phyloP scores from a whole-genome alignment of 1,140 invertebrate genomes.

The Manduca sexta region DNA sequence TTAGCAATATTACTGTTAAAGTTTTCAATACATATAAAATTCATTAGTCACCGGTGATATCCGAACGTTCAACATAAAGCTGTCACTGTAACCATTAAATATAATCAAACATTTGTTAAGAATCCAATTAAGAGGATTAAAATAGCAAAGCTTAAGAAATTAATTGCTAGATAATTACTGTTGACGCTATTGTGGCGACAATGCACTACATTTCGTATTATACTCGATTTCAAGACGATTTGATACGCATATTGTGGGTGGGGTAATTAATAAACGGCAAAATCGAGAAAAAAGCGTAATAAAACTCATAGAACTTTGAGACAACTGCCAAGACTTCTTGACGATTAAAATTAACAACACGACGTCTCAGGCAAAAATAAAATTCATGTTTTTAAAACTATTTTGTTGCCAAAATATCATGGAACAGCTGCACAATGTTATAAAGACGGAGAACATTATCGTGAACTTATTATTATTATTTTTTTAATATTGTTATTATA shows the following conservation, averaged over 20 bases:
- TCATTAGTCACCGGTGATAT: too few relatives aligned
- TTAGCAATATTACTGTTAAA: too few relatives aligned
- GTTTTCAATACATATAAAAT: too few relatives aligned
- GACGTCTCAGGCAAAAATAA: slow-evolving; percentile 41
- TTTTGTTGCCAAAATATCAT: slow-evolving; percentile 58
- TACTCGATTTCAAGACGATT: background rate
- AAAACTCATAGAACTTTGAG: slow-evolving; percentile 56
- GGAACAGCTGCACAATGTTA: slow-evolving; percentile 45
- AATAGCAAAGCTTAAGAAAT: background rate
- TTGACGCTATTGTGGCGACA: too few relatives aligned
- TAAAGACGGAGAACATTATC: slow-evolving; percentile 12
- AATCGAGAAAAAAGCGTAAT: slow-evolving; percentile 53
- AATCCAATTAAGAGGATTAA: too few relatives aligned
- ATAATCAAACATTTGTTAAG: too few relatives aligned
- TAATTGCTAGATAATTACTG: background rate
- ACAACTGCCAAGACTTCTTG: slow-evolving; percentile 63
- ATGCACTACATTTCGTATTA: background rate
- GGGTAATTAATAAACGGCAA: slow-evolving; percentile 59
- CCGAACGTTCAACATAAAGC: too few relatives aligned
- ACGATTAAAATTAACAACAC: slow-evolving; percentile 63
- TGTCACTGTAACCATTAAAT: too few relatives aligned
- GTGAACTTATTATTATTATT: slow-evolving; percentile 19
- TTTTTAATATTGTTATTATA: too few relatives aligned
- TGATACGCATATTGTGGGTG: slow-evolving; percentile 18
- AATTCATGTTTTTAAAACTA: slow-evolving; percentile 49